These are phyloP conservation scores for Nesometra sesokonis DNA, from an alignment of 35 echinoderm and acorn worm species.

Conservation along the genomic window DNA sequence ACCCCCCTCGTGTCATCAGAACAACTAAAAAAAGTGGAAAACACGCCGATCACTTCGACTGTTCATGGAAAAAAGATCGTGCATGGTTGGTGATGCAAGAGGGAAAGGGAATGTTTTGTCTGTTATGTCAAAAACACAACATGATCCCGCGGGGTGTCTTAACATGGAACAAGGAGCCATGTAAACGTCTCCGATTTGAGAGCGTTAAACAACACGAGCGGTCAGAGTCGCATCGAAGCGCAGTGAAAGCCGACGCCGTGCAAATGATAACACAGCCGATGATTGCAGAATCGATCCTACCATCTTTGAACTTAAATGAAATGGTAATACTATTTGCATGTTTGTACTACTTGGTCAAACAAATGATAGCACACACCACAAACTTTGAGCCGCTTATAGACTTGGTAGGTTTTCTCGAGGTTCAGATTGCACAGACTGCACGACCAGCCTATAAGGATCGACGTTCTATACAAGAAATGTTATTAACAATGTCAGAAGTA, in stretches of 20 bases:
- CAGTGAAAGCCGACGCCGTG: background rate
- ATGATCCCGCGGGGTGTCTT: slow-evolving; percentile 18
- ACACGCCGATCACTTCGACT: slow-evolving; percentile 20
- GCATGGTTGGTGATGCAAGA: slow-evolving; percentile 7
- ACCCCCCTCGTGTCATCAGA: no score
- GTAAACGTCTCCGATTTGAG: background rate
- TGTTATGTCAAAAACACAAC: slow-evolving; percentile 26
- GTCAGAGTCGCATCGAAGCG: slow-evolving; percentile 15
- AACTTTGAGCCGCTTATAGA: slow-evolving; percentile 27
- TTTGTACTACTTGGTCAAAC: slow-evolving; percentile 31
- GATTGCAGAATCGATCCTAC: background rate
- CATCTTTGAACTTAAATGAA: background rate
- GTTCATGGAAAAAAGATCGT: slow-evolving; percentile 9
- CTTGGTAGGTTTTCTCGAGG: background rate
- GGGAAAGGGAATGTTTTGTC: slow-evolving; percentile 28
- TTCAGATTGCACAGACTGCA: background rate
- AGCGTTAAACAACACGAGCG: slow-evolving; percentile 22
- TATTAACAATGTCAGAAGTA: slow-evolving; percentile 3
- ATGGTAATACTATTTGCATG: slow-evolving; percentile 13
- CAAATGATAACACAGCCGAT: slow-evolving; percentile 5
- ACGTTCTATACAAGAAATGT: slow-evolving; percentile 16
- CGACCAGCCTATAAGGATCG: background rate
- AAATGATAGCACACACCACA: slow-evolving; percentile 23
- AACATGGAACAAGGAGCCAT: slow-evolving; percentile 23
- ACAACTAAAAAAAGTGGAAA: slow-evolving; percentile 11